Conservation (phyloP, 2,113 vertebrate species). For the Pollachius pollachius region DNA sequence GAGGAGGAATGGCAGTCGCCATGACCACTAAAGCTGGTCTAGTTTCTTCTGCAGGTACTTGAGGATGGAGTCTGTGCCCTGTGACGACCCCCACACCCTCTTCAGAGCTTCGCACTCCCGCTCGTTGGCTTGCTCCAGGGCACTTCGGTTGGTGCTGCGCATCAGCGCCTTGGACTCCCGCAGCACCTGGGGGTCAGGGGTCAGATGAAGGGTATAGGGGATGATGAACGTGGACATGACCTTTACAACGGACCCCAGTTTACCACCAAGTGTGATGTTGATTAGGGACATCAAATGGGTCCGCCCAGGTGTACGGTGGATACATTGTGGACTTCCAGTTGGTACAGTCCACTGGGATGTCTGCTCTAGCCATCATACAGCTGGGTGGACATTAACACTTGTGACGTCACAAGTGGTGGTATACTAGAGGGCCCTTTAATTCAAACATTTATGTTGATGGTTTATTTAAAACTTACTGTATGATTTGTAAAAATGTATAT, state of each 20-base stretch:
- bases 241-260: neutral
- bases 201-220: neutral
- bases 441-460: too few species aligned
- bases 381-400: neutral
- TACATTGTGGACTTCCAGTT: too few species aligned
- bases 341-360: too few species aligned
- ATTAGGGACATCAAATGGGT: too few species aligned
- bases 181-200: constrained; percentile 80
- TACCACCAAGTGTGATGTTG: too few species aligned
- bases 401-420: neutral
- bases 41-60: constrained; percentile 91
- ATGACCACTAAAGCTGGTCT: constrained; percentile 83
- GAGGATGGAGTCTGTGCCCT: constrained; percentile 95
- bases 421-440: too few species aligned
- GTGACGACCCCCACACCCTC: constrained; percentile 93
- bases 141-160: constrained; percentile 83
- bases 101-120: constrained; percentile 92
- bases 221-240: neutral
- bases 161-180: constrained; percentile 94
- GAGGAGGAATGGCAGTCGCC: neutral
- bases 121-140: constrained; percentile 93
- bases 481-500: constrained; percentile 13
- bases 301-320: too few species aligned
- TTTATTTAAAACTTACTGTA: too few species aligned
- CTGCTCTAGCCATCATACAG: constrained; percentile 14